phyloP scores from a whole-genome alignment of 2,113 vertebrate species.

The Otis tarda region DNA sequence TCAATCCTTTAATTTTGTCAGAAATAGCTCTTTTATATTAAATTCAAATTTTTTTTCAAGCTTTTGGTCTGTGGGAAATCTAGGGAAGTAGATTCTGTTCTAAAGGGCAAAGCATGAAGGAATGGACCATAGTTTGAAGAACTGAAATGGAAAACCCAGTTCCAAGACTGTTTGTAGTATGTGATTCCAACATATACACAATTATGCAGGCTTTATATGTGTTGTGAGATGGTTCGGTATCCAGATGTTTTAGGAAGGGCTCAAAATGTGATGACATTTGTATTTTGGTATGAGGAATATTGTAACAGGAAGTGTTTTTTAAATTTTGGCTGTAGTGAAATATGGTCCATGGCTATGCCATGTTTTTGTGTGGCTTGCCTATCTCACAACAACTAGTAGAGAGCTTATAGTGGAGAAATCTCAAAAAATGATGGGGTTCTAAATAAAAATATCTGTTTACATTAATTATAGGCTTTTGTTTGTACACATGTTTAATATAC shows the following conservation, averaged over 20 bases:
- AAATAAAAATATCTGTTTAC: neutral
- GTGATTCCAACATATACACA: neutral
- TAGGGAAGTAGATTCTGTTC: neutral
- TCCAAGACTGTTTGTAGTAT: neutral
- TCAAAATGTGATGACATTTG: neutral
- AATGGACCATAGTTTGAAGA: neutral
- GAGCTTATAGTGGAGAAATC: neutral
- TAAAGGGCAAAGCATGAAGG: constrained; percentile 4
- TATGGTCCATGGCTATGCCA: neutral
- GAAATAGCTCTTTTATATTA: neutral
- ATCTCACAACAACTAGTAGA: neutral
- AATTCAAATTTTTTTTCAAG: constrained; percentile 1
- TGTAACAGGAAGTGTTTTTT: neutral
- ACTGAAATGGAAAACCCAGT: constrained; percentile 27
- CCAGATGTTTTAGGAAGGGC: neutral
- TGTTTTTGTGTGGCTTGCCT: neutral
- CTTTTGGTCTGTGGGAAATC: neutral
- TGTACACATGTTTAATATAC: neutral
- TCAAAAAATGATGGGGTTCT: neutral
- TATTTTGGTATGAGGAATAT: neutral
- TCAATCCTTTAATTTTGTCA: constrained; percentile 10
- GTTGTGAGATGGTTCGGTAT: neutral
- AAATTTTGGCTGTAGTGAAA: neutral
- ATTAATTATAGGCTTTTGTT: neutral
- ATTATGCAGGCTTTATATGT: neutral